Percentiles rank a stretch among this genome's conserved stretches.
Conservation (phyloP, 2,888 invertebrate species). For the Zonitis immaculata region DNA sequence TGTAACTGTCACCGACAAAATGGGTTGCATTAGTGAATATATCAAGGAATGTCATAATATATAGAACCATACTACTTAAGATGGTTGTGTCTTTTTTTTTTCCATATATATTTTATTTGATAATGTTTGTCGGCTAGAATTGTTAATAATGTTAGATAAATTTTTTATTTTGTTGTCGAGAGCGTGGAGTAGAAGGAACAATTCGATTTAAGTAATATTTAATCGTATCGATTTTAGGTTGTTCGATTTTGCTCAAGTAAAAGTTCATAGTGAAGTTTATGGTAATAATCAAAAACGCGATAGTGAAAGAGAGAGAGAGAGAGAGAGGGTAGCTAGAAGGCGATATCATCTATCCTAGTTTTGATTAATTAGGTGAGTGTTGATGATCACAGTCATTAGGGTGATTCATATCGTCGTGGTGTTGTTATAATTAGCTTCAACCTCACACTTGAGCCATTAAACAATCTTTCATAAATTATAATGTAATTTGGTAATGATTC, state of each 20-base stretch:
- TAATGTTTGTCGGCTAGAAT: too few species aligned
- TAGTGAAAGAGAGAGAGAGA: too few species aligned
- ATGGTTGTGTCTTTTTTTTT: background rate
- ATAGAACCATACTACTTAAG: slow-evolving; percentile 21
- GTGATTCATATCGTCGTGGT: slow-evolving; percentile 36
- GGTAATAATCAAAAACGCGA: too few species aligned
- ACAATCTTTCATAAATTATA: slow-evolving; percentile 13
- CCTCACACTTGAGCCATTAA: slow-evolving; percentile 19
- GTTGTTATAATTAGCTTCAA: slow-evolving; percentile 31
- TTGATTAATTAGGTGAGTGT: slow-evolving; percentile 43
- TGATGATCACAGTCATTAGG: slow-evolving; percentile 42
- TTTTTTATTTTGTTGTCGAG: too few species aligned
- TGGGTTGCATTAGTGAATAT: slow-evolving; percentile 36
- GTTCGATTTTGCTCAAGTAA: too few species aligned
- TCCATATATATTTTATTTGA: background rate
- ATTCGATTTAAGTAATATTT: too few species aligned
- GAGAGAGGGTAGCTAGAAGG: background rate
- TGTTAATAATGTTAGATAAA: too few species aligned
- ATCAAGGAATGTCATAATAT: slow-evolving; percentile 33
- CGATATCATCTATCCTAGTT: slow-evolving; percentile 9
- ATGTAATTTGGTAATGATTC: too few species aligned
- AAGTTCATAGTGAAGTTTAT: background rate
- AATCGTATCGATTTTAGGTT: too few species aligned
- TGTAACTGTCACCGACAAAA: slow-evolving; percentile 34
- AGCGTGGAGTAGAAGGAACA: too few species aligned